Conservation (phyloP, 2,888 invertebrate genomes). For the Coelinius sp. region DNA sequence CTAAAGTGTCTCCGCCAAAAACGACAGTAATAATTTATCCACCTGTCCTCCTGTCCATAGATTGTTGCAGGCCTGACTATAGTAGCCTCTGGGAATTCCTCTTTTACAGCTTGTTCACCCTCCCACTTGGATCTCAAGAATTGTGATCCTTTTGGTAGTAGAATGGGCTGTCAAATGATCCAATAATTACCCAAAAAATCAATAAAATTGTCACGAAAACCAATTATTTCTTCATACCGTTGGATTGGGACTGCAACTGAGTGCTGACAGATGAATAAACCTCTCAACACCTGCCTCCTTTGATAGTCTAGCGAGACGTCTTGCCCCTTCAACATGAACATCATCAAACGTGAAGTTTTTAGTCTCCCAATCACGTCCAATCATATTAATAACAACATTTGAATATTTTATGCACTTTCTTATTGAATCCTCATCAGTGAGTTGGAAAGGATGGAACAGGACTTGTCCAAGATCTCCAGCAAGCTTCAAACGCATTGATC, state of each 20-base stretch:
- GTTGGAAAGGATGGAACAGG: constrained; percentile 86
- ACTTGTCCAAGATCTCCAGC: constrained; percentile 97
- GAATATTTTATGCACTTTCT: constrained; percentile 91
- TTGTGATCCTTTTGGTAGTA: constrained; percentile 82
- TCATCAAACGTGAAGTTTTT: constrained; percentile 89
- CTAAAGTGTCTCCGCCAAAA: constrained; percentile 56
- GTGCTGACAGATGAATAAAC: constrained; percentile 91
- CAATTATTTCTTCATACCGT: constrained; percentile 62
- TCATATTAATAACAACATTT: constrained; percentile 95
- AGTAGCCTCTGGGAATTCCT: constrained; percentile 96
- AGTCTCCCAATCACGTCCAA: constrained; percentile 94
- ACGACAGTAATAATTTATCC: constrained; percentile 71
- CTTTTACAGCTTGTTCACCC: constrained; percentile 91
- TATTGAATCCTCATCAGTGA: constrained; percentile 90
- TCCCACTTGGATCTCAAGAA: constrained; percentile 84
- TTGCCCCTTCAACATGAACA: constrained; percentile 89
- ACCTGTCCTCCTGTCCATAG: constrained; percentile 92
- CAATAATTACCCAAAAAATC: background rate
- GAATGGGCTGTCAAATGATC: constrained; percentile 71
- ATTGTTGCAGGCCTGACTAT: constrained; percentile 94
- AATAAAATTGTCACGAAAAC: background rate
- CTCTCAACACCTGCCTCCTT: constrained; percentile 87
- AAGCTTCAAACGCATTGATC: constrained; percentile 83
- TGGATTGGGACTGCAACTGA: constrained; percentile 85
- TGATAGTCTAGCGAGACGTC: constrained; percentile 83